Evolutionary conservation across 2,888 invertebrate species (phyloP), one percentile per base, ranked within the genome.

Genomic region (Cerastoderma edule): DNA sequence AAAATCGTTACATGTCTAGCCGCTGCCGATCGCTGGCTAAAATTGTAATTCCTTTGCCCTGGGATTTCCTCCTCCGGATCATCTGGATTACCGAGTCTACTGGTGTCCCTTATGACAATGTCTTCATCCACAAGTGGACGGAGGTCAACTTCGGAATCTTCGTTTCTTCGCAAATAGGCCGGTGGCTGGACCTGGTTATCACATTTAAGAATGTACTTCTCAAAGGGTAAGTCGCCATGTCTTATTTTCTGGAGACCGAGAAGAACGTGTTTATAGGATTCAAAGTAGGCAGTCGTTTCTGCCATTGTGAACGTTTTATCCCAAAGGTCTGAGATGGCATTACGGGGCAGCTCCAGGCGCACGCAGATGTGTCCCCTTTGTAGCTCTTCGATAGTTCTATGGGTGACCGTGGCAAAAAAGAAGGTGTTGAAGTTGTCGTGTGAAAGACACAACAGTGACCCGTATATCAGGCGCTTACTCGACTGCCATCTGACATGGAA

Each of bases 231-330:
- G 48, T 87, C 83, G 10, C 79, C 78, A 13, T 76, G 74, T 57
- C 93, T 92, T 66, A 95, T 94, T 2, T 93, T 92, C 87, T 96
- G 95, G 30, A 97, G 90, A n/a, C 95, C 96, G 82, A 94, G 94
- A 67, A 96, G 93, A 0, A 96, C 96, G 88, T 96, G 95, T 79
- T 95, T 94, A 89, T 97, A 97, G 0, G 97, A 96, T 88, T 97
- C 97, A 89, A 97, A 96, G 91, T 95, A 97, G 0, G 96, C 95
- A 65, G 95, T 95, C 67, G 96, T 95, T 90, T 97, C 96, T 2
- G 96, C 94, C 96, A 97, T 96, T 0, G 95, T 78, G 69, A 86
- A 90, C 10, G 69, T 30, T 24, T 60, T 66, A n/a, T 44, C 65
- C 46, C 69, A 72, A 4, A 77, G 39, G 10, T 48, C 35, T 22